Conservation (phyloP, 1,140 invertebrate species). For the Gryon sp. region DNA sequence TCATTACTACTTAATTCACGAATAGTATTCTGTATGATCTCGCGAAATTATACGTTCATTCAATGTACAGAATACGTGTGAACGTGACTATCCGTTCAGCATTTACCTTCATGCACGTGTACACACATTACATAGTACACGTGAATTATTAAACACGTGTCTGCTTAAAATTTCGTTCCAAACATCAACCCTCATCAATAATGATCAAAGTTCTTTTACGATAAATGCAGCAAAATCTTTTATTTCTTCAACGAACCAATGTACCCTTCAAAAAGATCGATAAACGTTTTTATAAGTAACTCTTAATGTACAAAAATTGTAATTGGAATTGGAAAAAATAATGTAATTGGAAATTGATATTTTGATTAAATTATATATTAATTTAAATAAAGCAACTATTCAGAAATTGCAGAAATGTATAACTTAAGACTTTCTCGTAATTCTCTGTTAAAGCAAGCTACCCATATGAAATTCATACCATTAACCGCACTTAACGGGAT, state of each 20-base stretch:
- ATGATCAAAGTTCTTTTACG: slow-evolving; percentile 22
- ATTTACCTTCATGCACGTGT: slow-evolving; percentile 35
- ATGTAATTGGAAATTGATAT: too few species aligned
- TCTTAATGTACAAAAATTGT: too few species aligned
- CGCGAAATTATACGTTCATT: slow-evolving; percentile 42
- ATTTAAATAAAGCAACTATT: too few species aligned
- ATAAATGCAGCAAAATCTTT: too few species aligned
- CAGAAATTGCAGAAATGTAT: not conserved
- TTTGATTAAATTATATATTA: too few species aligned
- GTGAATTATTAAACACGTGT: slow-evolving; percentile 57
- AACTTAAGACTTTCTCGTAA: slow-evolving; percentile 3
- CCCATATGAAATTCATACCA: slow-evolving; percentile 46
- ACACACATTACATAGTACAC: slow-evolving; percentile 17
- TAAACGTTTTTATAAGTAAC: too few species aligned
- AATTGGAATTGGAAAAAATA: too few species aligned
- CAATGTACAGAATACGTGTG: slow-evolving; percentile 31
- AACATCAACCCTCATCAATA: slow-evolving; percentile 36
- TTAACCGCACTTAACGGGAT: slow-evolving; percentile 40
- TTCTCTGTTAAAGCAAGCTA: slow-evolving; percentile 28
- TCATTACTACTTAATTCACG: slow-evolving; percentile 27
- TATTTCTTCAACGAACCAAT: too few species aligned
- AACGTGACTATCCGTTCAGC: slow-evolving; percentile 30
- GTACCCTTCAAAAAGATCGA: too few species aligned
- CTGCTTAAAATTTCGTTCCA: slow-evolving; percentile 24
- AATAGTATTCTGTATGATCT: slow-evolving; percentile 28